A percentile compares a stretch with the other conserved stretches of the same genome.
phyloP scores from a whole-genome alignment of 2,888 invertebrate genomes.

The Cremastinae sp. region DNA sequence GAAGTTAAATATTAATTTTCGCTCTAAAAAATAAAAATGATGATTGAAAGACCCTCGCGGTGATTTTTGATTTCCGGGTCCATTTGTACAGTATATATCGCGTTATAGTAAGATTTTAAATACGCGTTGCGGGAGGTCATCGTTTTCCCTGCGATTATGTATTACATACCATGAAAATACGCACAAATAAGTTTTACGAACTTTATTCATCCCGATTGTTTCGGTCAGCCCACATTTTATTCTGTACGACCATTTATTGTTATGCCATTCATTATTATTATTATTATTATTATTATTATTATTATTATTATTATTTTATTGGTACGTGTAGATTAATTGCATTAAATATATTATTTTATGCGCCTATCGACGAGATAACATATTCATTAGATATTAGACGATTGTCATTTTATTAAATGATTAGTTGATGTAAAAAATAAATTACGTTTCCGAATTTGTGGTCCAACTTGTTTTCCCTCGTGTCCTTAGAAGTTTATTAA shows the following conservation, averaged over 20 bases:
- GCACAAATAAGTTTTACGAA: no score
- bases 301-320: constrained; percentile 53
- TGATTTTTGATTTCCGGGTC: constrained; percentile 28
- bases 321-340: constrained; percentile 59
- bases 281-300: constrained; percentile 51
- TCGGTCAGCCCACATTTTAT: no score
- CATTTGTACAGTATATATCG: constrained; percentile 56
- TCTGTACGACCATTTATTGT: background rate
- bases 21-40: constrained; percentile 9
- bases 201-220: no score
- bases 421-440: constrained; percentile 57
- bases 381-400: constrained; percentile 66
- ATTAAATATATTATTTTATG: constrained; percentile 34
- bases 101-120: constrained; percentile 42
- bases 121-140: no score
- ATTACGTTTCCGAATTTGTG: background rate
- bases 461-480: background rate
- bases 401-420: constrained; percentile 70
- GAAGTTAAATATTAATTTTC: constrained; percentile 32
- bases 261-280: constrained; percentile 17
- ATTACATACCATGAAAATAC: no score
- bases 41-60: constrained; percentile 29
- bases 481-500: no score
- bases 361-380: constrained; percentile 62
- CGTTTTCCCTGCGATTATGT: no score